Conservation (phyloP, 2,797 vertebrate genomes). For the Phoeniculus purpureus region DNA sequence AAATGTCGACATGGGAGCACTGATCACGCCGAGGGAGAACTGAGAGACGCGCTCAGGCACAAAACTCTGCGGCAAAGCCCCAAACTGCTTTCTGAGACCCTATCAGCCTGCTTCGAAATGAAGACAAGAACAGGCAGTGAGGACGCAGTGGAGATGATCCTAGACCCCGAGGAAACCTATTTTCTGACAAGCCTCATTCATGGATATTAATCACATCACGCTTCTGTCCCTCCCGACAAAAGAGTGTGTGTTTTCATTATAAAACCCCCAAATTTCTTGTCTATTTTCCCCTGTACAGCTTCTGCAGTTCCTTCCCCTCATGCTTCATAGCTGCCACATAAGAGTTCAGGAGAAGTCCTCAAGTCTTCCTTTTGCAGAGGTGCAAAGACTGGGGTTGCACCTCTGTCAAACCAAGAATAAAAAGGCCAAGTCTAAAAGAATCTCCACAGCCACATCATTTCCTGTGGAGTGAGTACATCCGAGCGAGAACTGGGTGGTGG, state of each 20-base stretch:
- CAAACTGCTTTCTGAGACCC: not conserved
- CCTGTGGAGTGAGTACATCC: not conserved
- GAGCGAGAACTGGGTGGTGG: fast-evolving
- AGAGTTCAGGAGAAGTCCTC: not conserved
- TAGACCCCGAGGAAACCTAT: not conserved
- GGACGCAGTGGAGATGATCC: not conserved
- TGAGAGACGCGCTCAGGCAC: not conserved
- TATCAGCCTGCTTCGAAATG: not conserved
- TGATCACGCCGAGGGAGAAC: not conserved
- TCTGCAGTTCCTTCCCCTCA: not conserved
- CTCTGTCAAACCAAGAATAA: not conserved
- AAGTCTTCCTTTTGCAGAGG: not conserved
- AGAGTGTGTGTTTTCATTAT: not conserved
- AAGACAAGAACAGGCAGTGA: not conserved
- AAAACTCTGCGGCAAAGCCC: not conserved
- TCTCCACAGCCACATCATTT: fast-evolving
- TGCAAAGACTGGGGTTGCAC: not conserved
- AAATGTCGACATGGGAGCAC: not conserved
- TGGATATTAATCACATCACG: not conserved
- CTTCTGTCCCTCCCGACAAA: not conserved
- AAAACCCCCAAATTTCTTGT: not conserved
- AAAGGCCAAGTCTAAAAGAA: not conserved
- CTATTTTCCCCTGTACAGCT: fast-evolving
- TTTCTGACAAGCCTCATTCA: not conserved
- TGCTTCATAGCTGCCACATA: not conserved